Percentiles rank a stretch among this genome's conserved stretches.
phyloP scores from a whole-genome alignment of 2,888 invertebrate genomes.

The Calliphora vomitoria region DNA sequence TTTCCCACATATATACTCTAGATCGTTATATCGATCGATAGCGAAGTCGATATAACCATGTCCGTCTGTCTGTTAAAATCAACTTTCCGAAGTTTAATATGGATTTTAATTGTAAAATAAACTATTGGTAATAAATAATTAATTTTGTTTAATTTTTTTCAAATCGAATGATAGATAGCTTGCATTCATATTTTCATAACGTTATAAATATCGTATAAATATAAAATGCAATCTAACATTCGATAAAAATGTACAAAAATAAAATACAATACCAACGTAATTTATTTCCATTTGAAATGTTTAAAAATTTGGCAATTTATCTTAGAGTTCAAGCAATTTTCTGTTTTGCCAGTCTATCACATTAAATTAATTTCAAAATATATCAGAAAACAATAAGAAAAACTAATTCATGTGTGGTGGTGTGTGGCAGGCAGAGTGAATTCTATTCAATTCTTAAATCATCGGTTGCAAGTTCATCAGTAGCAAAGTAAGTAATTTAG shows the following conservation, averaged over 20 bases:
- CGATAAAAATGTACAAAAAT: background rate
- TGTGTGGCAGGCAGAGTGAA: background rate
- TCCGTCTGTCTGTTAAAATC: no score
- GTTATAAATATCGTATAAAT: no score
- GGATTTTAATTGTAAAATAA: no score
- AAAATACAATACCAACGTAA: background rate
- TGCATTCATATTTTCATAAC: no score
- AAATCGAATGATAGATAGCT: no score
- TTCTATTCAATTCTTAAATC: conserved; percentile 49
- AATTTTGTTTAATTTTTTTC: no score
- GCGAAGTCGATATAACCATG: no score
- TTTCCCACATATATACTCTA: no score
- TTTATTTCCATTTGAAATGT: conserved; percentile 9
- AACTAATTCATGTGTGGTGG: background rate
- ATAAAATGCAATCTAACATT: no score
- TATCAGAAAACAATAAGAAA: background rate
- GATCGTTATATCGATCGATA: no score
- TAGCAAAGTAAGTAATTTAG: conserved; percentile 50
- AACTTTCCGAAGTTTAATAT: no score
- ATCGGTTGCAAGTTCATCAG: conserved; percentile 65
- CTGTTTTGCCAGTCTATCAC: conserved; percentile 73
- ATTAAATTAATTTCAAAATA: conserved; percentile 53
- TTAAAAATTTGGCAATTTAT: conserved; percentile 70
- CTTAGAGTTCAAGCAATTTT: conserved; percentile 70
- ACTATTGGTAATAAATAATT: no score